Conservation (phyloP, 2,113 vertebrate genomes). For the Speoplatyrhinus poulsoni region DNA sequence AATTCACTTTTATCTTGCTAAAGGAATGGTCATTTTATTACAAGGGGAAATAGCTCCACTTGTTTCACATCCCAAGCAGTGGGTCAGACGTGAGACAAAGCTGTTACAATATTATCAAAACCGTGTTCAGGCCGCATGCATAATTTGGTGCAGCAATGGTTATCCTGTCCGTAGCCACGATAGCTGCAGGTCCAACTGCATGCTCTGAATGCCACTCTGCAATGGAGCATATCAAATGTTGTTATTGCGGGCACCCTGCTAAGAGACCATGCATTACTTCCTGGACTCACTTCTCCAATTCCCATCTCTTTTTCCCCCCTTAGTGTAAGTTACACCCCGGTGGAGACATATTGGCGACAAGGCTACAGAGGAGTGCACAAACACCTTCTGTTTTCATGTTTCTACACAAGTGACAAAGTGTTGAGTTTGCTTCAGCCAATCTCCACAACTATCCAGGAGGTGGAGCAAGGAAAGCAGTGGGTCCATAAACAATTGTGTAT, state of each 20-base stretch:
- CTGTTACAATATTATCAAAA: conserved; percentile 55
- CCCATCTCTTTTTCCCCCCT: conserved; percentile 39
- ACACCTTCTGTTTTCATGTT: conserved; percentile 59
- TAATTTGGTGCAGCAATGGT: conserved; percentile 48
- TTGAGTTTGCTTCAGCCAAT: conserved; percentile 61
- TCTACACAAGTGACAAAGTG: conserved; percentile 54
- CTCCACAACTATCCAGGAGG: conserved; percentile 55
- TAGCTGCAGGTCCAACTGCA: conserved; percentile 47
- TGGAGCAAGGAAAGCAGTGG: conserved; percentile 46
- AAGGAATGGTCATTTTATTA: conserved; percentile 75
- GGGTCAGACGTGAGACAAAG: conserved; percentile 48
- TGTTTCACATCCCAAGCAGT: conserved; percentile 66
- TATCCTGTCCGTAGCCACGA: conserved; percentile 34
- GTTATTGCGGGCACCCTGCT: conserved; percentile 58
- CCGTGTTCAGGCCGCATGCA: conserved; percentile 52
- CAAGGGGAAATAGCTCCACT: conserved; percentile 72
- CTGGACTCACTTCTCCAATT: conserved; percentile 67
- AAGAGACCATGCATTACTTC: conserved; percentile 64
- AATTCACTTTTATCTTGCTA: conserved; percentile 81
- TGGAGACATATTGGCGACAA: conserved; percentile 59
- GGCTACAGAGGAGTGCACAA: conserved; percentile 50
- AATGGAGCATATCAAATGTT: conserved; percentile 50
- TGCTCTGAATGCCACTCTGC: conserved; percentile 44
- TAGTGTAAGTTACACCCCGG: conserved; percentile 63
- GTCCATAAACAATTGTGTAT: conserved; percentile 68